Percentiles rank a stretch among this genome's conserved stretches.
These are phyloP conservation scores for Catostylus mosaicus DNA, from an alignment of 30 jellyfish, hydroid and myxozoan species.

Conservation along the genomic window DNA sequence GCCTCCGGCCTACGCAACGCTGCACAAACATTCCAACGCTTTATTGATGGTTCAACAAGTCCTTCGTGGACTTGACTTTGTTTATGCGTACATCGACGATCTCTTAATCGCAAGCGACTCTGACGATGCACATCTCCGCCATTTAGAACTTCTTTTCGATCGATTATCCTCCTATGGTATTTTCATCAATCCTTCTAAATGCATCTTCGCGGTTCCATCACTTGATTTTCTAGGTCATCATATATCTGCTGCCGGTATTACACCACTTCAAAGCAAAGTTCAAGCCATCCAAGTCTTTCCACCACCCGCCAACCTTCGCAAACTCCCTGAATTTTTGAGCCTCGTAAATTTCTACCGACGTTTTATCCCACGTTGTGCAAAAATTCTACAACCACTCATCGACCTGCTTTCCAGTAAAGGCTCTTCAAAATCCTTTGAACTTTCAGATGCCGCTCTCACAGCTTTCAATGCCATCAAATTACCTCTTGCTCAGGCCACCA, in stretches of 20 bases:
- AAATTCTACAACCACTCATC: conserved; percentile 4
- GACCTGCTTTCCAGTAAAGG: not conserved
- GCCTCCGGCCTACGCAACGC: too few relatives aligned
- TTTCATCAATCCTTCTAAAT: too few relatives aligned
- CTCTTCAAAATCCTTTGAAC: not conserved
- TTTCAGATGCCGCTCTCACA: not conserved
- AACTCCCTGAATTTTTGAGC: conserved; percentile 4
- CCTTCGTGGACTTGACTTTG: too few relatives aligned
- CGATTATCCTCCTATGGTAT: too few relatives aligned
- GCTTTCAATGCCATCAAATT: not conserved
- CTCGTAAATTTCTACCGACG: conserved; percentile 24
- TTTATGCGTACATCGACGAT: too few relatives aligned
- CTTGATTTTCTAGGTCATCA: too few relatives aligned
- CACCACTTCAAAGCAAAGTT: conserved; percentile 8
- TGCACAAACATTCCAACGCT: too few relatives aligned
- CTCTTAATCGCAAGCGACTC: too few relatives aligned
- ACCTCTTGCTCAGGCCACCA: not conserved
- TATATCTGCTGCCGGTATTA: not conserved
- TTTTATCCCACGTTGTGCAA: conserved; percentile 29
- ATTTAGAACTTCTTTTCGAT: too few relatives aligned
- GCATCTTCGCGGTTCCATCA: too few relatives aligned
- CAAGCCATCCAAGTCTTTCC: conserved; percentile 10
- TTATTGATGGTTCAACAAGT: too few relatives aligned
- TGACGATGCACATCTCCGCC: too few relatives aligned
- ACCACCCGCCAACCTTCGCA: conserved; percentile 21